phyloP scores from a whole-genome alignment of 2,797 vertebrate genomes.

The Thripadectes ignobilis region DNA sequence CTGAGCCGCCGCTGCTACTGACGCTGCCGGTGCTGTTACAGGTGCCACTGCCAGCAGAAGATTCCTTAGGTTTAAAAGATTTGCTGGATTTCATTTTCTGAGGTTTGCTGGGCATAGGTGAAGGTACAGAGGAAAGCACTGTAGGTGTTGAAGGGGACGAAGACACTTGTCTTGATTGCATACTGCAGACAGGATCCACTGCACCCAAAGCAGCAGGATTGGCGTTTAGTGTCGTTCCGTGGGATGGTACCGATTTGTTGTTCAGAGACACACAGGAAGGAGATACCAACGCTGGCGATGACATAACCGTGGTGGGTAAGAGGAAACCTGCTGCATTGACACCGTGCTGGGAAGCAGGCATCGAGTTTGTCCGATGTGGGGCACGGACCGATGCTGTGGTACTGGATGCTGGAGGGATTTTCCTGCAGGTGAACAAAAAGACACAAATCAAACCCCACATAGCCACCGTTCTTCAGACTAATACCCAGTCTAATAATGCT shows the following conservation, averaged over 20 bases:
- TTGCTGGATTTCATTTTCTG: slow-evolving; percentile 93
- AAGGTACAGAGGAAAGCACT: slow-evolving; percentile 91
- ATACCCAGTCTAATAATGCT: not conserved
- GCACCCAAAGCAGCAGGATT: slow-evolving; percentile 85
- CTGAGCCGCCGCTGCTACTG: slow-evolving; percentile 84
- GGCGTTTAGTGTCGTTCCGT: slow-evolving; percentile 93
- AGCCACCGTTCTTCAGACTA: not conserved
- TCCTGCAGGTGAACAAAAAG: slow-evolving; percentile 76
- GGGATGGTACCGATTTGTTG: slow-evolving; percentile 87
- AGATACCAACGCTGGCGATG: slow-evolving; percentile 77
- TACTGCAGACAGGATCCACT: slow-evolving; percentile 89
- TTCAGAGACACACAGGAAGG: slow-evolving; percentile 86
- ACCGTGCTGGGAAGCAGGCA: slow-evolving; percentile 79
- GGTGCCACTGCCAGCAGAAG: slow-evolving; percentile 80
- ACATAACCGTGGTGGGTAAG: slow-evolving; percentile 79
- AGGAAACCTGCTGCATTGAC: slow-evolving; percentile 84
- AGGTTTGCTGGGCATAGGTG: slow-evolving; percentile 90
- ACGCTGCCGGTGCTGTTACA: slow-evolving; percentile 80
- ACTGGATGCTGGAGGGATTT: slow-evolving; percentile 93
- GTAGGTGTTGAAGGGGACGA: slow-evolving; percentile 96
- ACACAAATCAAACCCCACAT: not conserved
- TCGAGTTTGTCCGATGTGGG: slow-evolving; percentile 88
- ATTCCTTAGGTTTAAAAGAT: slow-evolving; percentile 89
- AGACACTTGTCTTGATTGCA: slow-evolving; percentile 96
- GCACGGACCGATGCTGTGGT: slow-evolving; percentile 82